Evolutionary conservation across 2,113 vertebrate species (phyloP).

Genomic region (Megatriorchis doriae): DNA sequence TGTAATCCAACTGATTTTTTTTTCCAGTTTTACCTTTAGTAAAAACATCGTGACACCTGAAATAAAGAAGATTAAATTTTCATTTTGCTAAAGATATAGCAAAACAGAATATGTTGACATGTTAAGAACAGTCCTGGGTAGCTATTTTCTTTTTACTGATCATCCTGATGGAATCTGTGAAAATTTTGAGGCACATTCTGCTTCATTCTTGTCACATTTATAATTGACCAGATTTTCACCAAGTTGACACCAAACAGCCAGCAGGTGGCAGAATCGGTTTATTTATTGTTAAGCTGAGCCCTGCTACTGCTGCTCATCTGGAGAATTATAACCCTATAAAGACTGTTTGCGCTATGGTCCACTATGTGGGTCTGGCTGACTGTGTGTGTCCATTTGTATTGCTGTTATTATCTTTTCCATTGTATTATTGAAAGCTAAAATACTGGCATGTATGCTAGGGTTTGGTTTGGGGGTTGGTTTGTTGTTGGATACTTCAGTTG

Average conservation of each 20-base stretch:
- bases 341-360: not conserved
- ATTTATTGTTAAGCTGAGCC: not conserved
- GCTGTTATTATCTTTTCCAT: not conserved
- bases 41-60: not conserved
- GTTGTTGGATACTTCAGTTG: not conserved
- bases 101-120: not conserved
- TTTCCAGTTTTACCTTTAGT: not conserved
- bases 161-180: not conserved
- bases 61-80: not conserved
- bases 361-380: not conserved
- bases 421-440: not conserved
- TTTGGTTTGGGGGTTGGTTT: not conserved
- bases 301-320: fast-evolving
- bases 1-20: not conserved
- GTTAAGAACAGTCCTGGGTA: not conserved
- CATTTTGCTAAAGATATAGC: not conserved
- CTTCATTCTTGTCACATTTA: not conserved
- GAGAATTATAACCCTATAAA: not conserved
- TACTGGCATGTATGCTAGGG: not conserved
- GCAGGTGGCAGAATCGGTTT: conserved; percentile 15
- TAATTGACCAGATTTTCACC: not conserved
- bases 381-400: not conserved
- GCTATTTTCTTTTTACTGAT: not conserved
- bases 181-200: not conserved
- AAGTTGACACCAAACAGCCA: not conserved